phyloP scores from a whole-genome alignment of 2,797 vertebrate genomes.

The Champsocephalus esox region DNA sequence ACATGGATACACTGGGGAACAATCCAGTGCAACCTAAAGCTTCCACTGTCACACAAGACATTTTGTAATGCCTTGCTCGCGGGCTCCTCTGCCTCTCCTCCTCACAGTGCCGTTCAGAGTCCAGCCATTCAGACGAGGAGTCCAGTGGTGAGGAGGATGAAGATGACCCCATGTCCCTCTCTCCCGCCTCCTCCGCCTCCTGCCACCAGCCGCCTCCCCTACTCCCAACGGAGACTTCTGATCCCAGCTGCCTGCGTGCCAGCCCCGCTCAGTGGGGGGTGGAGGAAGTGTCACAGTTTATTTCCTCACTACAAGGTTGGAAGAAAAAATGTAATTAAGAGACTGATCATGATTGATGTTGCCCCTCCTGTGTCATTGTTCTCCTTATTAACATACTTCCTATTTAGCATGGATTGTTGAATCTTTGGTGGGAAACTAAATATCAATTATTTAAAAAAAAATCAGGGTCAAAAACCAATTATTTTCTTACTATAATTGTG shows the following conservation, averaged over 20 bases:
- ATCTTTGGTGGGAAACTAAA: background rate
- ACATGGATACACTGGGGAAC: background rate
- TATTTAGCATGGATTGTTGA: background rate
- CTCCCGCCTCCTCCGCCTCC: constrained; percentile 90
- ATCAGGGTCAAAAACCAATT: background rate
- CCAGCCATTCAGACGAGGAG: constrained; percentile 94
- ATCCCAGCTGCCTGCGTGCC: constrained; percentile 84
- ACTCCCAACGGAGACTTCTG: constrained; percentile 83
- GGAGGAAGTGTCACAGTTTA: constrained; percentile 96
- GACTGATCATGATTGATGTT: no score
- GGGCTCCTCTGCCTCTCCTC: background rate
- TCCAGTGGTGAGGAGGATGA: constrained; percentile 93
- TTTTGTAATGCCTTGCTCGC: background rate
- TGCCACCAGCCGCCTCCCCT: constrained; percentile 87
- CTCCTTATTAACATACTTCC: background rate
- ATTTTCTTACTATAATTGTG: background rate
- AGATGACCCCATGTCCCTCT: constrained; percentile 86
- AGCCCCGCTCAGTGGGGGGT: constrained; percentile 95
- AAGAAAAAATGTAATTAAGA: background rate
- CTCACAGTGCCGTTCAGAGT: constrained; percentile 89
- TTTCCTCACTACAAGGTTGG: constrained; percentile 94
- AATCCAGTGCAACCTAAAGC: background rate
- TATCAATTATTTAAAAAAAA: no score
- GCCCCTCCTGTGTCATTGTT: background rate
- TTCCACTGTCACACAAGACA: background rate